Conservation (phyloP, 2,113 vertebrate species). For the Pleuronectes platessa region DNA sequence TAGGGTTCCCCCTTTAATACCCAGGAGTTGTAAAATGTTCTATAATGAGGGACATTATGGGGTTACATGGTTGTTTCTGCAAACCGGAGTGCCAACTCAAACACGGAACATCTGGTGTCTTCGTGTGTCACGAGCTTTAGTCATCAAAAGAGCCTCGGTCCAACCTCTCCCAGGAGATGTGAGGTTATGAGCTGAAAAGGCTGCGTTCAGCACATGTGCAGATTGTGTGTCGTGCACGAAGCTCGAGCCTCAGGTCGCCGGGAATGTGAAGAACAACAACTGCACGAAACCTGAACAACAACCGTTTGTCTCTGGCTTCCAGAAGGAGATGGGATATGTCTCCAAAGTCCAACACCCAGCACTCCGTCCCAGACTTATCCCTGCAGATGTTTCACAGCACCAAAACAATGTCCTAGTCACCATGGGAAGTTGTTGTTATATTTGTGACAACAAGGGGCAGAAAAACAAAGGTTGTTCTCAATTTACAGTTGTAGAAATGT, state of each 20-base stretch:
- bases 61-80: constrained; percentile 15
- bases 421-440: background rate
- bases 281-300: constrained; percentile 1
- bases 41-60: constrained; percentile 10
- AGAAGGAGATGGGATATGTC: constrained; percentile 16
- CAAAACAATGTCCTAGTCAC: background rate
- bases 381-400: background rate
- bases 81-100: constrained; percentile 51
- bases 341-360: too few species aligned
- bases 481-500: too few species aligned
- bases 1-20: constrained; percentile 29
- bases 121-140: constrained; percentile 34
- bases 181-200: constrained; percentile 32
- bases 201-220: constrained; percentile 21
- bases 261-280: constrained; percentile 19
- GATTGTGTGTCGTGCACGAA: background rate
- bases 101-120: constrained; percentile 63
- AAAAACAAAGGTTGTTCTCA: background rate
- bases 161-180: constrained; percentile 17
- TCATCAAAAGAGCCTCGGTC: constrained; percentile 47
- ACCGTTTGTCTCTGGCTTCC: constrained; percentile 7
- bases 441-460: background rate
- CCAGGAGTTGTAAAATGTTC: constrained; percentile 13
- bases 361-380: too few species aligned
- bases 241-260: background rate